These are phyloP conservation scores for Galerucella calmariensis DNA, from an alignment of 2,888 invertebrate genomes.

Conservation along the genomic window DNA sequence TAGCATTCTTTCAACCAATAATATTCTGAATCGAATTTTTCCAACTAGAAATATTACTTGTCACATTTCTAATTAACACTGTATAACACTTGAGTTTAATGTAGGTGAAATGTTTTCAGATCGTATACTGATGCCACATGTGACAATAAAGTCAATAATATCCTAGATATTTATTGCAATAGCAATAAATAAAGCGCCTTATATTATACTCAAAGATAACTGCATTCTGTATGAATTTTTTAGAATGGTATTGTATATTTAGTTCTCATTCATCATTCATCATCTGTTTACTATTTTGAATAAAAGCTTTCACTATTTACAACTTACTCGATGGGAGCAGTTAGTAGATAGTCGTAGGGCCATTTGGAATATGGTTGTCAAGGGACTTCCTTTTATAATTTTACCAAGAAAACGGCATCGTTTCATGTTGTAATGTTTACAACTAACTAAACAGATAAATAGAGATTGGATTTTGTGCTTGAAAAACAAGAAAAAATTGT, in stretches of 20 bases:
- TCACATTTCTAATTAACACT: too few relatives aligned
- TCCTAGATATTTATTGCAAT: too few relatives aligned
- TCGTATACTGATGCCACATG: too few relatives aligned
- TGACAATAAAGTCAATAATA: too few relatives aligned
- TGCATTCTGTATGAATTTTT: not conserved
- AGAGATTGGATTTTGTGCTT: not conserved
- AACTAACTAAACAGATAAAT: not conserved
- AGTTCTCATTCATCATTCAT: not conserved
- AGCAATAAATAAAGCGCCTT: too few relatives aligned
- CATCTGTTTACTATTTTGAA: not conserved
- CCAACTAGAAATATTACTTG: too few relatives aligned
- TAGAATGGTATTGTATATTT: not conserved
- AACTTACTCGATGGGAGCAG: not conserved
- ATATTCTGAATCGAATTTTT: too few relatives aligned
- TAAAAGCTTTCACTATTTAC: not conserved
- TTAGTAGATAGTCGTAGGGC: slow-evolving; percentile 1
- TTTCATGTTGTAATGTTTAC: slow-evolving; percentile 6
- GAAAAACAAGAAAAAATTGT: not conserved
- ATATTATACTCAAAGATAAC: too few relatives aligned
- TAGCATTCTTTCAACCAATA: too few relatives aligned
- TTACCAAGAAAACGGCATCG: not conserved
- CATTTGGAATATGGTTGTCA: slow-evolving; percentile 2
- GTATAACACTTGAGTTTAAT: too few relatives aligned
- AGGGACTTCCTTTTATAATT: not conserved
- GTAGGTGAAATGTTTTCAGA: too few relatives aligned